Evolutionary conservation across 2,888 invertebrate species (phyloP).

Genomic region (Dilophus febrilis): DNA sequence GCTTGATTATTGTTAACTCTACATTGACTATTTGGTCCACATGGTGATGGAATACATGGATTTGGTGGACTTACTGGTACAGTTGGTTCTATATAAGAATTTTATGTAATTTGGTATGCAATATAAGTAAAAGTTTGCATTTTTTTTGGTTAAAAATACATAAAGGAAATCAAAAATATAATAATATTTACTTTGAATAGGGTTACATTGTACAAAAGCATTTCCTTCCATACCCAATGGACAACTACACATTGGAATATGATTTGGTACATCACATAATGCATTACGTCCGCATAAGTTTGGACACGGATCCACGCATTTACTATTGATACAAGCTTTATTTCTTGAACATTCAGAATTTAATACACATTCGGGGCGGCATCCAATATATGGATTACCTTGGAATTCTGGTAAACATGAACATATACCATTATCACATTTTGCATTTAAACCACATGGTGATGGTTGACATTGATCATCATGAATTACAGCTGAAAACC

Average conservation of each 20-base stretch:
- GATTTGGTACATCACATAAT: conserved; percentile 56
- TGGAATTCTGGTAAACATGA: conserved; percentile 48
- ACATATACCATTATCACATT: conserved; percentile 49
- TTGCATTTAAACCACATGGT: conserved; percentile 61
- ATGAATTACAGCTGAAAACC: too few species aligned
- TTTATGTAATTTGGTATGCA: neutral
- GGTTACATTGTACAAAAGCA: conserved; percentile 51
- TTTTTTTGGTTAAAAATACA: neutral
- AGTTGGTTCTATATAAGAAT: conserved; percentile 29
- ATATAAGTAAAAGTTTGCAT: neutral
- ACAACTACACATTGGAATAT: conserved; percentile 59
- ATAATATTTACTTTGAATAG: conserved; percentile 29
- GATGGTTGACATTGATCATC: conserved; percentile 54
- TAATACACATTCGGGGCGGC: conserved; percentile 52
- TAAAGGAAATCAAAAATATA: conserved; percentile 4
- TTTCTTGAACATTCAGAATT: conserved; percentile 52
- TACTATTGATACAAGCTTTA: conserved; percentile 51
- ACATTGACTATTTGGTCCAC: conserved; percentile 53
- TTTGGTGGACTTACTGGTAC: conserved; percentile 19
- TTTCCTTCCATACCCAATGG: conserved; percentile 47
- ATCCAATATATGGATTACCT: conserved; percentile 54
- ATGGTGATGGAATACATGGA: conserved; percentile 53
- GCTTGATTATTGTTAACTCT: conserved; percentile 43
- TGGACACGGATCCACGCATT: conserved; percentile 58
- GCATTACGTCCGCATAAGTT: conserved; percentile 63